Evolutionary conservation across 1,140 invertebrate genomes (phyloP).

Genomic region (Microplitis demolitor): DNA sequence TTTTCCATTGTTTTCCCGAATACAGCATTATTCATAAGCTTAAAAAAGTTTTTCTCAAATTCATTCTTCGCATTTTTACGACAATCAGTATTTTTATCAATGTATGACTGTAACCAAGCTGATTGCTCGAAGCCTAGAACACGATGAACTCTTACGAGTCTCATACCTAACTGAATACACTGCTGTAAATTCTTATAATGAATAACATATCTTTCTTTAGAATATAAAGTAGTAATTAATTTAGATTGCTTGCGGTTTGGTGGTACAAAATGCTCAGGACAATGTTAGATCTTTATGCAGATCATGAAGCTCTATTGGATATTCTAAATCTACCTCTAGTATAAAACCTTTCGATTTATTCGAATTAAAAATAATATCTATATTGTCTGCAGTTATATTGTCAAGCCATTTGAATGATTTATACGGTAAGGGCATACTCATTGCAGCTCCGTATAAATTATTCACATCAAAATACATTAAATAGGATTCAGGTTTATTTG

Average conservation of each 20-base stretch:
- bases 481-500: slow-evolving; percentile 42
- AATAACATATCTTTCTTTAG: slow-evolving; percentile 59
- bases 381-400: neutral
- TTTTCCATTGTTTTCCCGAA: slow-evolving; percentile 63
- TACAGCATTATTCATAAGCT: too few species aligned
- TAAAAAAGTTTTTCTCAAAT: too few species aligned
- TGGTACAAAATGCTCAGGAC: slow-evolving; percentile 38
- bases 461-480: slow-evolving; percentile 62
- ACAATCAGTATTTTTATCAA: too few species aligned
- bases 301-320: too few species aligned
- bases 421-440: slow-evolving; percentile 49
- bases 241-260: slow-evolving; percentile 40
- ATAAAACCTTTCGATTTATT: neutral
- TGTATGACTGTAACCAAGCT: too few species aligned
- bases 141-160: slow-evolving; percentile 59
- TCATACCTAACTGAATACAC: slow-evolving; percentile 56
- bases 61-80: too few species aligned
- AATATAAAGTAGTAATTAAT: slow-evolving; percentile 47
- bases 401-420: slow-evolving; percentile 55
- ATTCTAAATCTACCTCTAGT: neutral
- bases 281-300: neutral
- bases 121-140: slow-evolving; percentile 61
- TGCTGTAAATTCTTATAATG: slow-evolving; percentile 62
- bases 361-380: neutral
- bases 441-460: slow-evolving; percentile 64